A percentile compares a stretch with the other conserved stretches of the same genome.
Evolutionary conservation across 2,797 vertebrate species (phyloP).

Genomic region (Buphagus erythrorhynchus): DNA sequence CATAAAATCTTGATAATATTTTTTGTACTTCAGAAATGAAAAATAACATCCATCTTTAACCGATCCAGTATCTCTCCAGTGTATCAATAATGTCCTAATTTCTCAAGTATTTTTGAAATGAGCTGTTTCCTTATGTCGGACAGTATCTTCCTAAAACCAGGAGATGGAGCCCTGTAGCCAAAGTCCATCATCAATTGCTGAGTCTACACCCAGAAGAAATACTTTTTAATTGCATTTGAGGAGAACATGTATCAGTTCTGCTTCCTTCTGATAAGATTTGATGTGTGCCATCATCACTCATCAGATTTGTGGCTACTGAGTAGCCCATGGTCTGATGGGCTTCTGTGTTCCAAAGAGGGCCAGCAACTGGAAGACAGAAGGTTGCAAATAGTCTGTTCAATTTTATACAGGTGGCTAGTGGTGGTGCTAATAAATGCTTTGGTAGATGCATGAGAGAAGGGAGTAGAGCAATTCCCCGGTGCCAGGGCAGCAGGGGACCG

Average conservation of each 20-base stretch:
- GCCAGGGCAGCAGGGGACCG: rapidly evolving
- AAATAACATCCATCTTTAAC: background rate
- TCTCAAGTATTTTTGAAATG: background rate
- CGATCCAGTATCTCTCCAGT: background rate
- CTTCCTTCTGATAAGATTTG: background rate
- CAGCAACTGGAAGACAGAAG: background rate
- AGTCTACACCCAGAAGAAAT: background rate
- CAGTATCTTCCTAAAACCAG: background rate
- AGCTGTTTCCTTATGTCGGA: background rate
- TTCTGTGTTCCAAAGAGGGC: background rate
- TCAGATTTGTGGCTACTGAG: background rate
- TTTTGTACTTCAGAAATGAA: background rate
- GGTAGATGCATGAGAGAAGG: background rate
- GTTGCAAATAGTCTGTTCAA: background rate
- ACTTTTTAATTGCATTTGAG: background rate
- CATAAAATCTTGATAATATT: background rate
- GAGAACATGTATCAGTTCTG: background rate
- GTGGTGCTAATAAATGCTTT: background rate
- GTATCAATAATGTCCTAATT: background rate
- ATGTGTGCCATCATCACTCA: rapidly evolving
- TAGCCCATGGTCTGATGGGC: background rate
- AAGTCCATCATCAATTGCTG: background rate
- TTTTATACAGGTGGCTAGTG: background rate
- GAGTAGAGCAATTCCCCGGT: background rate
- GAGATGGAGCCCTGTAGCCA: slow-evolving; percentile 53